phyloP scores from a whole-genome alignment of 2,888 invertebrate species.

The Arge pagana region DNA sequence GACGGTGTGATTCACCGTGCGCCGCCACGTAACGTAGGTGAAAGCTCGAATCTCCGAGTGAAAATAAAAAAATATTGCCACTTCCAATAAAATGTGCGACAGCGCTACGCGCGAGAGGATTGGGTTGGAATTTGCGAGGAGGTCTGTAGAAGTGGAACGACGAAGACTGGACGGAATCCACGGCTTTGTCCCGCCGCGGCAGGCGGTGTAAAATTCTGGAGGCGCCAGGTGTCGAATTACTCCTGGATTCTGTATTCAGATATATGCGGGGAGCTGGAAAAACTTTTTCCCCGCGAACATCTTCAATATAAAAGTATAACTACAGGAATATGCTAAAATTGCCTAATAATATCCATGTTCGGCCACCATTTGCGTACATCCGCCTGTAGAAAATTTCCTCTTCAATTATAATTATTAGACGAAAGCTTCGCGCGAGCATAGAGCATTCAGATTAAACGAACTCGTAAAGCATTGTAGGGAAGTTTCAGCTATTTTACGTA shows the following conservation, averaged over 20 bases:
- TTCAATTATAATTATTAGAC: conserved; percentile 21
- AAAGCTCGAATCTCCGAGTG: background rate
- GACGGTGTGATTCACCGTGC: conserved; percentile 7
- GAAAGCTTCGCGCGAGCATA: conserved; percentile 5
- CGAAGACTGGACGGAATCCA: background rate
- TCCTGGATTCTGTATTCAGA: conserved; percentile 25
- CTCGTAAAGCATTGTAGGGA: too few relatives aligned
- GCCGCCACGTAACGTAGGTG: too few relatives aligned
- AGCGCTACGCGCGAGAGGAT: conserved; percentile 4
- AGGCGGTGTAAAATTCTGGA: conserved; percentile 20
- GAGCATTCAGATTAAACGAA: too few relatives aligned
- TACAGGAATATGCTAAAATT: conserved; percentile 27
- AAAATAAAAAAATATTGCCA: background rate
- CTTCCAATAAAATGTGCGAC: conserved; percentile 10
- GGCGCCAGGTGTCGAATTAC: conserved; percentile 26
- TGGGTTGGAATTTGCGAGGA: conserved; percentile 16
- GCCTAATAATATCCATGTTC: conserved; percentile 25
- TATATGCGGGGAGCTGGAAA: conserved; percentile 24
- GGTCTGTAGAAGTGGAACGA: background rate
- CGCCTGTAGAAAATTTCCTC: too few relatives aligned
- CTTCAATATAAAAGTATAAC: conserved; percentile 26
- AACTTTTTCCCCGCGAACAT: conserved; percentile 16
- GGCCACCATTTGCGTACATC: too few relatives aligned
- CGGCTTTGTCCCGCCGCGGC: conserved; percentile 3
- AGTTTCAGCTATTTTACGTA: too few relatives aligned